These are phyloP conservation scores for Hipparchia sbordonii DNA, from an alignment of 2,888 invertebrate species.

Conservation along the genomic window DNA sequence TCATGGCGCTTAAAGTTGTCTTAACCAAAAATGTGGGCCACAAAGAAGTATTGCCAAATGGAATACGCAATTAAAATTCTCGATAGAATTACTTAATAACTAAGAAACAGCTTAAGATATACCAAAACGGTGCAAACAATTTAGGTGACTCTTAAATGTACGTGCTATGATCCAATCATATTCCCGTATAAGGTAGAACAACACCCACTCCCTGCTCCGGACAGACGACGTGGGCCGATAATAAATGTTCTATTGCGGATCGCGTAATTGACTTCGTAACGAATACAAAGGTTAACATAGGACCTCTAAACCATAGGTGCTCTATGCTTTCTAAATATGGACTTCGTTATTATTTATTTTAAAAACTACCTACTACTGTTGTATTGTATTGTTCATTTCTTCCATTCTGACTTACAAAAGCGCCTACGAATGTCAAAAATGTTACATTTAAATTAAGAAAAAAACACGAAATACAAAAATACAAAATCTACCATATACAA, in stretches of 20 bases:
- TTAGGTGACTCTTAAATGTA: slow-evolving; percentile 25
- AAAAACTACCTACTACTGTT: not conserved
- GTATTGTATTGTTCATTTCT: not conserved
- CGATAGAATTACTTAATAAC: slow-evolving; percentile 18
- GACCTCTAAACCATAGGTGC: slow-evolving; percentile 19
- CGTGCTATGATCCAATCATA: slow-evolving; percentile 22
- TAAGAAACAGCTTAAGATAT: slow-evolving; percentile 14
- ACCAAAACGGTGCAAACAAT: slow-evolving; percentile 10
- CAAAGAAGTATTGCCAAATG: slow-evolving; percentile 16
- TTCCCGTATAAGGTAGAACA: slow-evolving; percentile 35
- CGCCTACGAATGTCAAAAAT: too few species aligned
- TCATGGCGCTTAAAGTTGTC: not conserved
- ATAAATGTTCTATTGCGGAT: slow-evolving; percentile 39
- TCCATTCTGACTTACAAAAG: too few species aligned
- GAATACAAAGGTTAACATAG: slow-evolving; percentile 25
- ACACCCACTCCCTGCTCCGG: slow-evolving; percentile 38
- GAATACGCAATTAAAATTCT: slow-evolving; percentile 6
- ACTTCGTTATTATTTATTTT: not conserved
- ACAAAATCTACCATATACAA: too few species aligned
- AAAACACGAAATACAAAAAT: too few species aligned
- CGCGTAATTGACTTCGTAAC: slow-evolving; percentile 38
- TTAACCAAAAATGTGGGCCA: not conserved
- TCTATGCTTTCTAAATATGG: slow-evolving; percentile 28
- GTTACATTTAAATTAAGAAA: too few species aligned
- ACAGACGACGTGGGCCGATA: slow-evolving; percentile 37